A percentile compares a stretch with the other conserved stretches of the same genome.
phyloP scores from a whole-genome alignment of 2,888 invertebrate species.

The Myopa testacea region DNA sequence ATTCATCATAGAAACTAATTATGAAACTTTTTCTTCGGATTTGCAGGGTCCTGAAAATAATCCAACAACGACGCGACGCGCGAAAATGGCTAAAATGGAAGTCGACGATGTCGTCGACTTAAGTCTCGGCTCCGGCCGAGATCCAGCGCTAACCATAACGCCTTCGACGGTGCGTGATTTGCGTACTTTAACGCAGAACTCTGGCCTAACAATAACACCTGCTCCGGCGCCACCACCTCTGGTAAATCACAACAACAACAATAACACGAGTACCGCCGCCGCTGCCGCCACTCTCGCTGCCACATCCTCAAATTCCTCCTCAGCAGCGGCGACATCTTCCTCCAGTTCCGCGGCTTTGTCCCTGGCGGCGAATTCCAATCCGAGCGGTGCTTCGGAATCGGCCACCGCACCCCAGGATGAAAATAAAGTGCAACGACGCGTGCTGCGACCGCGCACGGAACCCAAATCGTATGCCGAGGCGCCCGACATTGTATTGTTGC shows the following conservation, averaged over 20 bases:
- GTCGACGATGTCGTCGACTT: conserved; percentile 92
- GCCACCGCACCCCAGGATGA: conserved; percentile 54
- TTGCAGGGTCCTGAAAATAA: conserved; percentile 57
- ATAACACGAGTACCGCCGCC: conserved; percentile 30
- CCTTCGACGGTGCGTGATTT: conserved; percentile 70
- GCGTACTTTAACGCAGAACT: conserved; percentile 72
- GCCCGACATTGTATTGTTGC: conserved; percentile 77
- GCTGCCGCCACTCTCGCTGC: conserved; percentile 22
- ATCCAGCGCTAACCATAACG: conserved; percentile 67
- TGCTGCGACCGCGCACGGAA: conserved; percentile 85
- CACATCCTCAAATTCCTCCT: conserved; percentile 34
- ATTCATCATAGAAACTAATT: neutral
- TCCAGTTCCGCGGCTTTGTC: neutral
- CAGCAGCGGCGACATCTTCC: neutral
- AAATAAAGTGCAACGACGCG: conserved; percentile 72
- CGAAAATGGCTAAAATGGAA: conserved; percentile 80
- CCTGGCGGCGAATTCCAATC: conserved; percentile 18
- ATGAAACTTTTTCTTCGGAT: neutral
- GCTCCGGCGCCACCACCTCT: conserved; percentile 70
- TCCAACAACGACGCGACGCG: conserved; percentile 63
- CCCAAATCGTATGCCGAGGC: conserved; percentile 88
- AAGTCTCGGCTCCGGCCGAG: conserved; percentile 74
- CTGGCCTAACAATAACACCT: conserved; percentile 75
- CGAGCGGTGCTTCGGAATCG: conserved; percentile 30
- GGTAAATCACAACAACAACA: conserved; percentile 35